A percentile compares a stretch with the other conserved stretches of the same genome.
Evolutionary conservation across 37 sponge, comb jelly and placozoan species (phyloP).

Genomic region (Diacarnus erythraeanus): DNA sequence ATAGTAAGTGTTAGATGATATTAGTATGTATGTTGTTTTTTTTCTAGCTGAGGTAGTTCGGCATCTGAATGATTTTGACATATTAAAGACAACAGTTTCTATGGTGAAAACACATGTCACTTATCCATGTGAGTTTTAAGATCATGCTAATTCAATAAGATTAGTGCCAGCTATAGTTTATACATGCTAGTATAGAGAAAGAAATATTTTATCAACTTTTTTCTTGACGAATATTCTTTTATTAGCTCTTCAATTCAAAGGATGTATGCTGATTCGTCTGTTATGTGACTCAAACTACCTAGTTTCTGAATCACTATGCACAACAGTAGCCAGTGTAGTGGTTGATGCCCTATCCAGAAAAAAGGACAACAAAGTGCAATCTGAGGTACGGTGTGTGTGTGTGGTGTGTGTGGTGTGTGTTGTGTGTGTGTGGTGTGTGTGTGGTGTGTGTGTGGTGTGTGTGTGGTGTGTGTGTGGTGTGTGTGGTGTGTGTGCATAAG

Average conservation of each 20-base stretch:
- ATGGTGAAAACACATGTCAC: conserved; percentile 38
- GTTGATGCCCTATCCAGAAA: conserved; percentile 26
- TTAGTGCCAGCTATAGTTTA: background rate
- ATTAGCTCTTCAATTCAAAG: conserved; percentile 49
- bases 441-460: too few species aligned
- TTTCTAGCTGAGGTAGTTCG: background rate
- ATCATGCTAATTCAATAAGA: background rate
- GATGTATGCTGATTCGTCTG: conserved; percentile 45
- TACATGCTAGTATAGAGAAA: background rate
- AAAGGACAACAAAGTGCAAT: conserved; percentile 17
- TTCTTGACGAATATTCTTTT: background rate
- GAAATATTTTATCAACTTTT: background rate
- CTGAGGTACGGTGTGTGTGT: too few species aligned
- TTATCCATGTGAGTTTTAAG: conserved; percentile 12
- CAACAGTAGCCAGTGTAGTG: conserved; percentile 10
- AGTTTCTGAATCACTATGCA: conserved; percentile 6
- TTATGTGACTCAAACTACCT: conserved; percentile 15
- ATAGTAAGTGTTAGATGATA: background rate
- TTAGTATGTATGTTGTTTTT: background rate
- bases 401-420: too few species aligned
- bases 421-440: too few species aligned
- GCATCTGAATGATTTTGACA: conserved; percentile 29
- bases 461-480: too few species aligned
- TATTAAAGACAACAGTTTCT: conserved; percentile 3
- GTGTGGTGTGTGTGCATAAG: too few species aligned